phyloP scores from a whole-genome alignment of 2,888 invertebrate genomes.

The Drosophila hamatofila region DNA sequence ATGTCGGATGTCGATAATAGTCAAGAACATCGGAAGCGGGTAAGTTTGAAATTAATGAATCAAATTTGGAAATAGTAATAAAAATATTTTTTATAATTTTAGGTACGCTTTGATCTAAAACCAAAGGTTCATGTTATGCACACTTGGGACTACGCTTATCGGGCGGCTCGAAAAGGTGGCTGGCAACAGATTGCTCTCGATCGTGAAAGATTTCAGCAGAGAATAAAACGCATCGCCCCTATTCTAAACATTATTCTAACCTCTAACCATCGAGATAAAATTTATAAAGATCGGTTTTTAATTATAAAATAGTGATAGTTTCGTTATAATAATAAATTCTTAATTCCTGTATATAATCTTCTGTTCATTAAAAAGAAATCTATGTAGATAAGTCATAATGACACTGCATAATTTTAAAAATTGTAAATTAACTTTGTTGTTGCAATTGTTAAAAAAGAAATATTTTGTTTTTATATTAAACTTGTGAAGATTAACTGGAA shows the following conservation, averaged over 20 bases:
- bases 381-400: slow-evolving; percentile 19
- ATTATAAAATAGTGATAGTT: slow-evolving; percentile 55
- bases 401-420: slow-evolving; percentile 11
- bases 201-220: slow-evolving; percentile 80
- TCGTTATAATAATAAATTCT: slow-evolving; percentile 45
- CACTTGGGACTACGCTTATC: slow-evolving; percentile 88
- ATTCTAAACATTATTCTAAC: slow-evolving; percentile 77
- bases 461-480: slow-evolving; percentile 10
- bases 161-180: slow-evolving; percentile 87
- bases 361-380: background rate
- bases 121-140: slow-evolving; percentile 87
- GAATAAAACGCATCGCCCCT: slow-evolving; percentile 74
- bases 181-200: slow-evolving; percentile 88
- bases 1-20: slow-evolving; percentile 32
- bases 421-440: slow-evolving; percentile 4
- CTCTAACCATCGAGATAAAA: slow-evolving; percentile 80
- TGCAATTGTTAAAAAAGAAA: slow-evolving; percentile 18
- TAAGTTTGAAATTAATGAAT: background rate
- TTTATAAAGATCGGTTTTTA: slow-evolving; percentile 80
- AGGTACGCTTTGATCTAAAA: slow-evolving; percentile 88
- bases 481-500: slow-evolving; percentile 7
- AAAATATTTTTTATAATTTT: slow-evolving; percentile 32
- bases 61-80: background rate
- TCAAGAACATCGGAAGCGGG: slow-evolving; percentile 34
- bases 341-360: slow-evolving; percentile 53